A percentile compares a stretch with the other conserved stretches of the same genome.
These are phyloP conservation scores for Drosophila imparisetae DNA, from an alignment of 2,888 invertebrate species.

Conservation along the genomic window DNA sequence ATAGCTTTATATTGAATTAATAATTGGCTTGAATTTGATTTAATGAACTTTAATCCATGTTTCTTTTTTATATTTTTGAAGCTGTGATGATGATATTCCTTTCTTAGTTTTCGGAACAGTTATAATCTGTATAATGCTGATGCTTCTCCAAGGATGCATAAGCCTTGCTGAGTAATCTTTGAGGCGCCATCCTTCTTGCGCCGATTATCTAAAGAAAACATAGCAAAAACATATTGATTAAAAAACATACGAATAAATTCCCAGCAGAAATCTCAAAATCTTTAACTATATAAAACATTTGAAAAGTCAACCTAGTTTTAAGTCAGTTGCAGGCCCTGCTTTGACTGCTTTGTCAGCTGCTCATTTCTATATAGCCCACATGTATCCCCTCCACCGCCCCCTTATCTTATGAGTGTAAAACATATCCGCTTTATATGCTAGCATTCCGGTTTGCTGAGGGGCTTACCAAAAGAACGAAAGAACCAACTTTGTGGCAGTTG, in stretches of 20 bases:
- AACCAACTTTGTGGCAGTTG: constrained; percentile 57
- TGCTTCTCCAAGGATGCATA: background rate
- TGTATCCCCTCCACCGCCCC: background rate
- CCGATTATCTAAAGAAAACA: background rate
- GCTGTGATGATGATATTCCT: background rate
- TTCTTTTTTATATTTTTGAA: background rate
- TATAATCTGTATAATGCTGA: background rate
- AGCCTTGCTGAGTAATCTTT: background rate
- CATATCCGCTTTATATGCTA: constrained; percentile 1
- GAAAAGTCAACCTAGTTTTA: background rate
- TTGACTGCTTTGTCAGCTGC: constrained; percentile 9
- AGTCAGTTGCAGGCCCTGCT: background rate
- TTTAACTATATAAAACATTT: background rate
- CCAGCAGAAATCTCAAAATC: background rate
- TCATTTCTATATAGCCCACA: background rate
- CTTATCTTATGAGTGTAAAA: background rate
- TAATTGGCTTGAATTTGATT: background rate
- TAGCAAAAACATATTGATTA: background rate
- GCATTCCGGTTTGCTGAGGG: constrained; percentile 5
- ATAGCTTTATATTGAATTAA: background rate
- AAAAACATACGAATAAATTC: background rate
- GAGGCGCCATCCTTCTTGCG: background rate
- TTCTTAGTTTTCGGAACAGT: background rate
- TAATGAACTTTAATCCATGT: background rate
- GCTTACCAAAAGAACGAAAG: constrained; percentile 2